Base-by-base conservation (phyloP, 2,888 invertebrate genomes). In the Diarsia mendica region DNA sequence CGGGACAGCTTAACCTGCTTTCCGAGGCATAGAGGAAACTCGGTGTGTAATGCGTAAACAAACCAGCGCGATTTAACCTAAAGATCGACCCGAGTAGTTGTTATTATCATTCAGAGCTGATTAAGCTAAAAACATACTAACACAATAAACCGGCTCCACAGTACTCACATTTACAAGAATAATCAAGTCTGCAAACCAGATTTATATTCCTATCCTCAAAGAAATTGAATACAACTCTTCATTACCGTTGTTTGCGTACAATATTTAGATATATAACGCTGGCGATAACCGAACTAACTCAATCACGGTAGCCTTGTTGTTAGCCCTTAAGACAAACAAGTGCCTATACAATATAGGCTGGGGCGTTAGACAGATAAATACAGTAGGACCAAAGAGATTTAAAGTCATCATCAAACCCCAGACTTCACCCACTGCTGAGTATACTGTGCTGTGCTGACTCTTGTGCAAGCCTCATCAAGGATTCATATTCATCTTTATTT, bases 281-380 rank as follows among this genome's bases (percentile, higher is more conserved):
- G 49, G 44, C n/a, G 73, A 84, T 84, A 79, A 72, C 67, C 49
- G 53, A 28, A 53, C 33, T 80, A 79, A 83, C 67, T 80, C 84
- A 65, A 80, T 80, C 80, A 67, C 51, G 67, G 73, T 33, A 79
- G 83, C 61, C 49, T 72, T 67, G 60, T 72, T 67, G 64, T 33
- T 80, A 65, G 67, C 53, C 67, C 60, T 28, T 67, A 68, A 65
- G 73, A 80, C 60, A 84, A 80, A 80, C 53, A 60, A 79, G 72
- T 64, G 67, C 46, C 15, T 67, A 65, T 53, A 65, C 15, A 55
- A 67, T 79, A 11, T 80, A 72, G 72, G 80, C 44, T 72, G 49
- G 18, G 11, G 3, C n/a, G 61, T 20, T 63, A 0, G 3, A 33
- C 44, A 61, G 67, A 5, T 1, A 44, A 3, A 15, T 1, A 13